Evolutionary conservation across 2,888 invertebrate species (phyloP).

Genomic region (Sarcophaga rosellei): DNA sequence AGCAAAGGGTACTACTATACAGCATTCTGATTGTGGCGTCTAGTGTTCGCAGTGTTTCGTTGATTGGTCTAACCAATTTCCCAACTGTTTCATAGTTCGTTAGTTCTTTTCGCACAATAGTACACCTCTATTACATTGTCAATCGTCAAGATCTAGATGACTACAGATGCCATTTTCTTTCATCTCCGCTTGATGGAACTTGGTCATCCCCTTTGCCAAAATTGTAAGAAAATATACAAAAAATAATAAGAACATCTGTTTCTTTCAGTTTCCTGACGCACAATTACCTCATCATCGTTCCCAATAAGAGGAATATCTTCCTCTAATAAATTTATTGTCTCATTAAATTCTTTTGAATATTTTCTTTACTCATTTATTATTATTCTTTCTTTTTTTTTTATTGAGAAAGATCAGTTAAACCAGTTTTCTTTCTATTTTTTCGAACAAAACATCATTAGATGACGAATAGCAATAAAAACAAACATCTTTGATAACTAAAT

Average conservation of each 20-base stretch:
- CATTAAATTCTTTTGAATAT: background rate
- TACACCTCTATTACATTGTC: too few species aligned
- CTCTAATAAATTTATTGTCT: slow-evolving; percentile 15
- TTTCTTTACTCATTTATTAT: background rate
- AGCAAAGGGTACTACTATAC: too few species aligned
- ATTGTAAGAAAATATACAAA: too few species aligned
- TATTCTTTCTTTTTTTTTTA: slow-evolving; percentile 8
- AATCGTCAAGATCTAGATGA: too few species aligned
- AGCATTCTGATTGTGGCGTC: too few species aligned
- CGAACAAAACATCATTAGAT: slow-evolving; percentile 8
- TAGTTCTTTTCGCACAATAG: too few species aligned
- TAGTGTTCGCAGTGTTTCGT: too few species aligned
- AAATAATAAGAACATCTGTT: background rate
- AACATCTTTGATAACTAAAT: background rate
- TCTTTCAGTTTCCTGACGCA: background rate
- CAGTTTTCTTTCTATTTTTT: background rate
- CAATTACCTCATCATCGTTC: slow-evolving; percentile 24
- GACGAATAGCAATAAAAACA: background rate
- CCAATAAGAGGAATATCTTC: background rate
- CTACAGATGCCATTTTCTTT: too few species aligned
- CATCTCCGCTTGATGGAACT: too few species aligned
- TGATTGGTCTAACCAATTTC: too few species aligned
- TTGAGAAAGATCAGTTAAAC: slow-evolving; percentile 5
- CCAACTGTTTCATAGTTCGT: too few species aligned
- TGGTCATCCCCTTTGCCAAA: too few species aligned